phyloP scores from a whole-genome alignment of 2,113 vertebrate genomes.

The Callospermophilus lateralis region DNA sequence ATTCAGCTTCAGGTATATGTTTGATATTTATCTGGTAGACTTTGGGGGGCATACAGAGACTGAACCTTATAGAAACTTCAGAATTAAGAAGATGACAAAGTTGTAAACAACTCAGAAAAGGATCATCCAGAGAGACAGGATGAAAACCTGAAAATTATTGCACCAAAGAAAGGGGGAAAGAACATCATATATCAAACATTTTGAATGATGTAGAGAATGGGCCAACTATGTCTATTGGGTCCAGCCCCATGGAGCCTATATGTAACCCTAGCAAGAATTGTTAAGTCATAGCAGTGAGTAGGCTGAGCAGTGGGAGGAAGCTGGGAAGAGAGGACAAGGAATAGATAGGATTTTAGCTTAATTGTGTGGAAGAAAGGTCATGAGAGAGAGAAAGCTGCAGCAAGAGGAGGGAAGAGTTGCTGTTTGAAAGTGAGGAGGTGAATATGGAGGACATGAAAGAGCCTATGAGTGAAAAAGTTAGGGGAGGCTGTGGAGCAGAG shows the following conservation, averaged over 20 bases:
- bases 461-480: too few relatives aligned
- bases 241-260: accelerated
- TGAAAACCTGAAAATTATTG: not conserved
- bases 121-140: not conserved
- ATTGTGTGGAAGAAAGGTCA: not conserved
- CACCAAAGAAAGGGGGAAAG: not conserved
- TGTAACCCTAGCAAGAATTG: not conserved
- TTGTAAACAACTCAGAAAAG: not conserved
- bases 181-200: accelerated
- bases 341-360: not conserved
- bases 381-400: not conserved
- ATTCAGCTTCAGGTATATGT: not conserved
- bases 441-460: not conserved
- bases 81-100: not conserved
- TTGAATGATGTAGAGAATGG: accelerated
- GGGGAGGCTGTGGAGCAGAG: not conserved
- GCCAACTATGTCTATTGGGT: accelerated
- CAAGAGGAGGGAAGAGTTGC: not conserved
- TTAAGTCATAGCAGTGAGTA: accelerated
- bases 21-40: not conserved
- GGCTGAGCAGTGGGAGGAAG: not conserved
- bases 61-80: not conserved
- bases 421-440: too few relatives aligned
- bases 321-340: too few relatives aligned
- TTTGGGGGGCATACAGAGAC: not conserved